Percentiles rank a stretch among this genome's conserved stretches.
phyloP scores from a whole-genome alignment of 2,113 vertebrate species.

The Ginglymostoma cirratum region DNA sequence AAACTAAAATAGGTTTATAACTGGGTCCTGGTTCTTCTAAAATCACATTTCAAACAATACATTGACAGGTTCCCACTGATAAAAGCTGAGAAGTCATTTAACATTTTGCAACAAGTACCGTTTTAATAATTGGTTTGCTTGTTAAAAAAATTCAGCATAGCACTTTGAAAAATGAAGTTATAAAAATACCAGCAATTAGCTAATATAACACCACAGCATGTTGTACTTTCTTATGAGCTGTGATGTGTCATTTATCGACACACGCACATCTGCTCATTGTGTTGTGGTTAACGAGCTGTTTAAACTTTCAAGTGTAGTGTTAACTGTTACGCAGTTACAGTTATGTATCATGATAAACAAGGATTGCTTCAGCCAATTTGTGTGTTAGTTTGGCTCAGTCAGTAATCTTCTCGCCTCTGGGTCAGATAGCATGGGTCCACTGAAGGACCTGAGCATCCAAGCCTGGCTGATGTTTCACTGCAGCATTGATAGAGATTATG shows the following conservation, averaged over 20 bases:
- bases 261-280: background rate
- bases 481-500: background rate
- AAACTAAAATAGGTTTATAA: background rate
- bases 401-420: background rate
- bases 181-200: background rate
- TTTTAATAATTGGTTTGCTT: background rate
- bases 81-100: background rate
- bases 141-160: background rate
- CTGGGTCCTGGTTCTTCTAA: background rate
- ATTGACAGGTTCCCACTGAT: background rate
- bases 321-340: background rate
- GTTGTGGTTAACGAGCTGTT: background rate
- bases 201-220: background rate
- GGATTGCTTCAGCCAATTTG: background rate
- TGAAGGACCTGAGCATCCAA: background rate
- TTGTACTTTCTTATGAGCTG: slow-evolving; percentile 2
- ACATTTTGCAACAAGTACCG: background rate
- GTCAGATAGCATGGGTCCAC: background rate
- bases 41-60: background rate
- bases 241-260: background rate
- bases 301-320: background rate
- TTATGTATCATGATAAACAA: background rate
- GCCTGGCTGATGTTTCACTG: background rate
- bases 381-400: background rate
- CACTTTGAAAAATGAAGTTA: background rate